phyloP scores from a whole-genome alignment of 2,113 vertebrate genomes.

The Tetraodon nigroviridis region DNA sequence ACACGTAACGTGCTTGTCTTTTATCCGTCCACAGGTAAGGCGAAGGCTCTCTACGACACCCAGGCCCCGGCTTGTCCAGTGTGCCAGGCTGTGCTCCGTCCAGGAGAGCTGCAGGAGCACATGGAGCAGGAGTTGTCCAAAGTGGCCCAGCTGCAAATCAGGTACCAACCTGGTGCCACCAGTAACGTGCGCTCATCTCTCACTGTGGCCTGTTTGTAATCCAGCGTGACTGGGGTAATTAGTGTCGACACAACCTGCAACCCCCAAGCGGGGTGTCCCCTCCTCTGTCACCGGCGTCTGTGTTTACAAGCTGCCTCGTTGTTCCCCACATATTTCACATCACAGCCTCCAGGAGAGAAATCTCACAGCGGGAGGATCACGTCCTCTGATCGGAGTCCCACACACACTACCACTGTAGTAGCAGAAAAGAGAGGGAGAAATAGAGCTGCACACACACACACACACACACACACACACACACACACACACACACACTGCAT shows the following conservation, averaged over 20 bases:
- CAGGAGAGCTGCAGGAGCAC: conserved; percentile 90
- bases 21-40: conserved; percentile 46
- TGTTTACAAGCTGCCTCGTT: conserved; percentile 71
- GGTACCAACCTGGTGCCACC: conserved; percentile 67
- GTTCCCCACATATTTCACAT: conserved; percentile 72
- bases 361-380: conserved; percentile 59
- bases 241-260: conserved; percentile 35
- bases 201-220: conserved; percentile 14
- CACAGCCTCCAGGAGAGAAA: conserved; percentile 53
- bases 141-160: conserved; percentile 85
- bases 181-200: conserved; percentile 9
- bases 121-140: conserved; percentile 93
- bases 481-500: conserved; percentile 31
- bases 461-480: conserved; percentile 18
- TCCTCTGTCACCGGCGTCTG: conserved; percentile 46
- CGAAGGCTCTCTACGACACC: conserved; percentile 81
- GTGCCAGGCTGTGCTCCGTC: conserved; percentile 86
- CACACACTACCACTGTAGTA: conserved; percentile 1
- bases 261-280: conserved; percentile 32
- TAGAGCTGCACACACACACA: conserved; percentile 21
- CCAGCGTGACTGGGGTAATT: conserved; percentile 34
- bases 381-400: conserved; percentile 55
- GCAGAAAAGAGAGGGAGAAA: conserved; percentile 5
- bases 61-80: conserved; percentile 91
- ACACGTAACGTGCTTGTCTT: background rate